Evolutionary conservation across 2,797 vertebrate species (phyloP), one percentile per base, ranked within the genome.

Genomic region (Carduelis carduelis): DNA sequence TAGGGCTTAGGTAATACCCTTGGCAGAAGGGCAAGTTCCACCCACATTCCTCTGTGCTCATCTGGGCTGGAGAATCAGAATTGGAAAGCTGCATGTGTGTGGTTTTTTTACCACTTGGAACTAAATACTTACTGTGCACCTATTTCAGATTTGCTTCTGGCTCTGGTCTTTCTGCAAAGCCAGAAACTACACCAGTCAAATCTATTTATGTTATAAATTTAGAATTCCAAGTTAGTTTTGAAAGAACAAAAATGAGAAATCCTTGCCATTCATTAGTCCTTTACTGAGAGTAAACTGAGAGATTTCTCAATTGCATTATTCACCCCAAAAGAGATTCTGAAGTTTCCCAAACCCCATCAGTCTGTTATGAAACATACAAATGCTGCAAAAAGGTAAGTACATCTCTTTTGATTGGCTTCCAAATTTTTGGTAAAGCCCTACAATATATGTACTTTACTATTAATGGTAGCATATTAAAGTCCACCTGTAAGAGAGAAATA

Each of bases 31-130:
- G 84, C 6, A 71, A 94, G 95, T 93, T 91, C 95, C 95, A 92
- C 95, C 95, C 95, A 93, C 95, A 96, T 97, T 96, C 93, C 95
- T 95, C 93, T 94, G 57, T 85, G 87, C 87, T 95, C 95, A 93
- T 96, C 95, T 87, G 82, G 90, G 84, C 84, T 96, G 66, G 79
- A 71, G 89, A 87, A 91, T 50, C 59, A 87, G 82, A 91, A 87
- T 75, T 95, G 84, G 69, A 83, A 93, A 87, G 84, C 82, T 65
- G 16, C 2, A 5, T 4, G 4, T 32, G n/a, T 70, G 47, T 19
- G 3, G 1, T 2, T 16, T 89, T 88, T 92, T 96, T 21, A 78
- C 24, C 2, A 3, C 75, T 93, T 83, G 71, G 63, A 95, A 74
- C 22, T 43, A 64, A 89, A 70, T n/a, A 47, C 66, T 92, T 79